Conservation (phyloP, 2,113 vertebrate genomes). For the Struthidea cinerea region DNA sequence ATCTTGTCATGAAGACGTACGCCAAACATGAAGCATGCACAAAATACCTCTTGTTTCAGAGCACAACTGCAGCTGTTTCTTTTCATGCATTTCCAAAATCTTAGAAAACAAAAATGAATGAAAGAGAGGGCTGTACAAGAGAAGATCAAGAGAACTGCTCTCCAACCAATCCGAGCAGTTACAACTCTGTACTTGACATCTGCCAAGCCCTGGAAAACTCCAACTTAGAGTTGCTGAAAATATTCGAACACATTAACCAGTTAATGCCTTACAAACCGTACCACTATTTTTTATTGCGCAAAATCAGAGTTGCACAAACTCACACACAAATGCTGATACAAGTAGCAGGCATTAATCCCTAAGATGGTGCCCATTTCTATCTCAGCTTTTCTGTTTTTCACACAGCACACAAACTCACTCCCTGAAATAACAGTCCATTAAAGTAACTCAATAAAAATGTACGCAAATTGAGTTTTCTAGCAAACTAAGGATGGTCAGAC, state of each 20-base stretch:
- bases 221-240: neutral
- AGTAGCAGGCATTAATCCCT: neutral
- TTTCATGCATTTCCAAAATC: neutral
- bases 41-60: neutral
- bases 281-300: neutral
- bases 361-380: neutral
- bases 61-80: neutral
- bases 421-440: neutral
- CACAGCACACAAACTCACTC: neutral
- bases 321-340: neutral
- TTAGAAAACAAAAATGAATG: neutral
- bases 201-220: neutral
- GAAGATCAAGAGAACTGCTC: neutral
- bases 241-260: neutral
- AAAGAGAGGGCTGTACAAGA: neutral
- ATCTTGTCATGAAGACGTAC: accelerated
- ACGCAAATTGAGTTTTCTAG: neutral
- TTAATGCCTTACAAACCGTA: neutral
- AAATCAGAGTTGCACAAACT: neutral
- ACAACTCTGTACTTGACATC: neutral
- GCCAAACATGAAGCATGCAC: neutral
- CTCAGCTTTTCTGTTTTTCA: neutral
- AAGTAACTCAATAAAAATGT: neutral
- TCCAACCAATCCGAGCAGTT: neutral
- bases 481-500: neutral